phyloP scores from a whole-genome alignment of 1,140 invertebrate species.

The Scaptomyza hsui region DNA sequence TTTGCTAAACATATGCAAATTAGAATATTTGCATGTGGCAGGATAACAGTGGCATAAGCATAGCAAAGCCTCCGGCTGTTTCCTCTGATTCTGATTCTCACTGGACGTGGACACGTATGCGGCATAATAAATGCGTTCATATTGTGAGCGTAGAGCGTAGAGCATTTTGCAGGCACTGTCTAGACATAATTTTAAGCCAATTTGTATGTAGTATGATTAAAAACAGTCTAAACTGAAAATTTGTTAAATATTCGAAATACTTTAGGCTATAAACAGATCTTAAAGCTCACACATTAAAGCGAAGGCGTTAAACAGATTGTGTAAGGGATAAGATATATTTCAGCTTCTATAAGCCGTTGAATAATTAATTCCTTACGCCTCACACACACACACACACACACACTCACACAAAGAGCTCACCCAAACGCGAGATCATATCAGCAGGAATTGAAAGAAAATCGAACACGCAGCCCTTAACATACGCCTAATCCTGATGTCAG shows the following conservation, averaged over 20 bases:
- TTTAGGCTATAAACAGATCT: background rate
- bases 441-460: conserved; percentile 60
- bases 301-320: background rate
- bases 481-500: conserved; percentile 71
- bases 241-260: too few species aligned
- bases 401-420: conserved; percentile 7
- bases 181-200: conserved; percentile 66
- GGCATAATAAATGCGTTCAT: conserved; percentile 45
- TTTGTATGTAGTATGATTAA: conserved; percentile 44
- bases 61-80: conserved; percentile 2
- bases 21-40: conserved; percentile 76
- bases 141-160: background rate
- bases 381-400: conserved; percentile 11
- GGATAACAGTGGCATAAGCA: conserved; percentile 26
- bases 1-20: conserved; percentile 76
- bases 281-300: conserved; percentile 5
- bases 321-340: conserved; percentile 6
- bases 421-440: conserved; percentile 32
- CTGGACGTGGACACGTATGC: conserved; percentile 46
- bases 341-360: conserved; percentile 48
- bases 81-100: conserved; percentile 18
- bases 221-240: conserved; percentile 18
- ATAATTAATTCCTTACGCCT: conserved; percentile 64
- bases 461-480: conserved; percentile 61
- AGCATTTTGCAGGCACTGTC: conserved; percentile 35